Base-by-base conservation (phyloP, 2,113 vertebrate genomes). In the Triplophysa siluroides region DNA sequence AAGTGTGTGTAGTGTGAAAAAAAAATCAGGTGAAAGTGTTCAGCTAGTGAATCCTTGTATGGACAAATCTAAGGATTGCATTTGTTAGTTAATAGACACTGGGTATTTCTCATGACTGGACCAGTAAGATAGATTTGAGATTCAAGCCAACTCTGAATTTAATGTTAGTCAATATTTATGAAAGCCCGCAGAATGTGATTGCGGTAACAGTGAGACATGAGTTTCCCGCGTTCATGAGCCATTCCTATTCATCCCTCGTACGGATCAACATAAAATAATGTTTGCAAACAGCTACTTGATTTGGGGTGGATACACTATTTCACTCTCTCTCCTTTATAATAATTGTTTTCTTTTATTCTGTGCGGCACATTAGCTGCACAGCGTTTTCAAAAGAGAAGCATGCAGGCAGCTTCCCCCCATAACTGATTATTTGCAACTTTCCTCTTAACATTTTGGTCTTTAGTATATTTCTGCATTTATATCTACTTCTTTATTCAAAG, bases 311-410 rank as follows among this genome's bases (percentile, higher is more conserved):
- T 58, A 61, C n/a, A 38, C 24, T 47, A 69, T 24, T 58, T 13
- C 11, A n/a, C 61, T 29, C 29, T 29, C 29, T 29, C 29, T 24
- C 54, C 38, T 82, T 84, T 80, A 76, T 76, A 65, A 82, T 83
- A 83, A 85, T 78, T 69, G 38, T 70, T 85, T 83, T 83, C 80
- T 84, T 78, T 82, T 68, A 72, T 72, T 50, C 72, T 56, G 52
- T 76, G 61, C 67, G 21, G 72, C 70, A 52, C 80, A 85, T 83
- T 86, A 67, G 82, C 67, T 83, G 68, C 54, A 85, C 74, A 77
- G 74, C 63, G n/a, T 68, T 38, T 54, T 56, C 26, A 74, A 33
- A 78, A 74, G 60, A 78, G 76, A 79, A 71, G 69, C 62, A 81
- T 69, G 66, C 65, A 33, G 56, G 73, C 76, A 52, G 45, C 78